Conservation (phyloP, 2,888 invertebrate genomes). For the Tiphia femorata region DNA sequence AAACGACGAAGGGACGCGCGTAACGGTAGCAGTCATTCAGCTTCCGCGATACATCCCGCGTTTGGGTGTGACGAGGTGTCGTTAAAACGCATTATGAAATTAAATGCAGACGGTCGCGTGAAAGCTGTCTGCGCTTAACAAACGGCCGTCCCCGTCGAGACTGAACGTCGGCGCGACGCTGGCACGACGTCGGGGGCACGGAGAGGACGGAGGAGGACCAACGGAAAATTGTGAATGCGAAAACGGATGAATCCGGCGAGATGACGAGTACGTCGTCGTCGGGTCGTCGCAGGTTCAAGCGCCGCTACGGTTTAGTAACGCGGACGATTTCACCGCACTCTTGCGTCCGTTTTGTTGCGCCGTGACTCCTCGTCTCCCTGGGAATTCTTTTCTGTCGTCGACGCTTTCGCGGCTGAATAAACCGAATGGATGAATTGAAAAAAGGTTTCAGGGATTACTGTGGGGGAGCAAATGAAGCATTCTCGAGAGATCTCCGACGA, state of each 20-base stretch:
- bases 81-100: slow-evolving; percentile 44
- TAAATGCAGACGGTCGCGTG: slow-evolving; percentile 38
- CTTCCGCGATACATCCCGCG: slow-evolving; percentile 25
- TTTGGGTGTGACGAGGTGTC: slow-evolving; percentile 29
- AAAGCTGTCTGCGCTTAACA: slow-evolving; percentile 45
- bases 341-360: too few species aligned
- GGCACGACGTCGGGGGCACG: neutral
- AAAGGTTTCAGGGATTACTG: too few species aligned
- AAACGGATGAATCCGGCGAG: slow-evolving; percentile 28
- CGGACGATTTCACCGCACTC: too few species aligned
- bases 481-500: too few species aligned
- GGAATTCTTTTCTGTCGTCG: too few species aligned
- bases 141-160: slow-evolving; percentile 27
- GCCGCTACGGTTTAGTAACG: too few species aligned
- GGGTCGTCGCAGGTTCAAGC: neutral
- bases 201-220: slow-evolving; percentile 2
- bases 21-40: neutral
- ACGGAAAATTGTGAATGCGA: slow-evolving; percentile 23
- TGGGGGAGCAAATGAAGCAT: too few species aligned
- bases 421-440: too few species aligned
- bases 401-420: too few species aligned
- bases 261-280: neutral
- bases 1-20: neutral
- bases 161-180: neutral
- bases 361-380: too few species aligned